Evolutionary conservation across 2,797 vertebrate genomes (phyloP).

Genomic region (Anableps anableps): DNA sequence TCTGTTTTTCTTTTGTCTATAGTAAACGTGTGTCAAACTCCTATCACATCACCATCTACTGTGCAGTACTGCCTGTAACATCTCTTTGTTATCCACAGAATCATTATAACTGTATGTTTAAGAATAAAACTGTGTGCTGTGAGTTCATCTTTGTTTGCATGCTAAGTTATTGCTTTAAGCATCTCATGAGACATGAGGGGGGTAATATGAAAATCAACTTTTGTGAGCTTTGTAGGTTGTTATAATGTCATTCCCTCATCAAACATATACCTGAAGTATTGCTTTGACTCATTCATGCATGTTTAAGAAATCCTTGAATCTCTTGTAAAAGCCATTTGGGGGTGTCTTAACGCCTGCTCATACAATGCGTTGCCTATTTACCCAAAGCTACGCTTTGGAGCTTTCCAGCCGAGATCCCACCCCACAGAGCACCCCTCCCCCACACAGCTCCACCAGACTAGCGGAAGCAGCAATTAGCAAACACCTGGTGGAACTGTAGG

Average conservation of each 20-base stretch:
- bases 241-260: neutral
- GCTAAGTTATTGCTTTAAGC: neutral
- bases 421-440: no score
- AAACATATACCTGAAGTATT: neutral
- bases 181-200: no score
- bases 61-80: neutral
- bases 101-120: neutral
- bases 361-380: no score
- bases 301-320: neutral
- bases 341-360: no score
- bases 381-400: no score
- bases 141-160: neutral
- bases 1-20: slow-evolving; percentile 2
- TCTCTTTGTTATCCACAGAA: neutral
- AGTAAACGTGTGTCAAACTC: neutral
- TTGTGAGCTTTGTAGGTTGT: neutral
- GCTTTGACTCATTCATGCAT: neutral
- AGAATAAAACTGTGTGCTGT: neutral
- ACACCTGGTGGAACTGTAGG: no score
- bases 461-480: no score
- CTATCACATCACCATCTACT: neutral
- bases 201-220: no score
- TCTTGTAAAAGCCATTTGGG: no score
- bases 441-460: no score
- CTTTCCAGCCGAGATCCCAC: no score